Conservation (phyloP, 2,113 vertebrate genomes). For the Leiothrix lutea region DNA sequence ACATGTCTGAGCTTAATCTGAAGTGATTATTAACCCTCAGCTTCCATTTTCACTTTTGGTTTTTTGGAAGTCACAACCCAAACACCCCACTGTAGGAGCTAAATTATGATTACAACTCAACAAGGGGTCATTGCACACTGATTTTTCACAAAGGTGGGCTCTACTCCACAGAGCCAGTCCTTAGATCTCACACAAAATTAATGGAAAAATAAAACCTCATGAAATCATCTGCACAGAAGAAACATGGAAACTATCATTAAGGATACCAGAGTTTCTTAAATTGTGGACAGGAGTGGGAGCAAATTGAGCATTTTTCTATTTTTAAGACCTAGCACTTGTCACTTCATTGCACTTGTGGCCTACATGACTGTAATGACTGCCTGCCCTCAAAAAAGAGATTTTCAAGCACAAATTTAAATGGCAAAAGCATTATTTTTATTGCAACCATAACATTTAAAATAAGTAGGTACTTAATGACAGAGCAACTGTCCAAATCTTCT, state of each 20-base stretch:
- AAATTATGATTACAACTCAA: not conserved
- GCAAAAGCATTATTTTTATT: not conserved
- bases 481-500: not conserved
- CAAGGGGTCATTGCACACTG: not conserved
- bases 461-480: not conserved
- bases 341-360: not conserved
- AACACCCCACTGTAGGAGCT: not conserved
- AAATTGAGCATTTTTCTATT: not conserved
- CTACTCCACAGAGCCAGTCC: not conserved
- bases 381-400: not conserved
- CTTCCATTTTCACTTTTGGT: not conserved
- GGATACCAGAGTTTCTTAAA: not conserved
- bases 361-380: not conserved
- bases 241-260: not conserved
- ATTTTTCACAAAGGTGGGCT: not conserved
- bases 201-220: not conserved
- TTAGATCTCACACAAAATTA: not conserved
- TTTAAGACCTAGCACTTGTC: not conserved
- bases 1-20: not conserved
- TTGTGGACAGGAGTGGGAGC: not conserved
- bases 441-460: constrained; percentile 4
- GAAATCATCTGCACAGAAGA: not conserved
- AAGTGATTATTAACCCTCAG: not conserved
- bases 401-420: not conserved
- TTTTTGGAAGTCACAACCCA: not conserved